phyloP scores from a whole-genome alignment of 1,140 invertebrate genomes.

The Diploscapter pachys region DNA sequence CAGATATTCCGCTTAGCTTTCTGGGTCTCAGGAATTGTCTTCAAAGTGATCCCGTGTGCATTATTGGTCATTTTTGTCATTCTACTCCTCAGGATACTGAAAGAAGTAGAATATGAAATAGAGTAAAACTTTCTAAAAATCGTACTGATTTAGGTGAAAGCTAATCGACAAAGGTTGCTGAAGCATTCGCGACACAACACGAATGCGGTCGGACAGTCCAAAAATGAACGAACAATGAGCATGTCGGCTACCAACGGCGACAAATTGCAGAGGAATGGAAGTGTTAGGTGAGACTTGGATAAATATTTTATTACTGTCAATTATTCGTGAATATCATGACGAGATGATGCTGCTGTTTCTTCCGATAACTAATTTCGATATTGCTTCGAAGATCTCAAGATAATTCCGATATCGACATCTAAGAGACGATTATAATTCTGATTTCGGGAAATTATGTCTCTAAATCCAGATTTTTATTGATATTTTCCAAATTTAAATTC shows the following conservation, averaged over 20 bases:
- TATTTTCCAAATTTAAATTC: no score
- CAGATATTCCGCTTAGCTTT: conserved; percentile 56
- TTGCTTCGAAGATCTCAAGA: no score
- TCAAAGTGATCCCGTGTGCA: conserved; percentile 54
- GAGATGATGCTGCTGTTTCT: no score
- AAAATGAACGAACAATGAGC: conserved; percentile 33
- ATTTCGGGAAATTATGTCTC: no score
- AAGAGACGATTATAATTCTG: no score
- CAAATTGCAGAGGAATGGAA: conserved; percentile 20
- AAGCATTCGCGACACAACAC: conserved; percentile 20
- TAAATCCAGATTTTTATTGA: no score
- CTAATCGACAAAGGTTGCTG: conserved; percentile 27
- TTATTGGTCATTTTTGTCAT: conserved; percentile 50
- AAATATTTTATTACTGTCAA: no score
- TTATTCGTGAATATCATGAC: no score
- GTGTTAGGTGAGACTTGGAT: conserved; percentile 4
- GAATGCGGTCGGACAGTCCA: conserved; percentile 15
- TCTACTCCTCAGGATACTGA: conserved; percentile 50
- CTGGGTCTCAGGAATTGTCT: conserved; percentile 57
- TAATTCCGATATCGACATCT: no score
- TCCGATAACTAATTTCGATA: no score
- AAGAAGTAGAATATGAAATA: conserved; percentile 34
- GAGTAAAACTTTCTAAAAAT: no score
- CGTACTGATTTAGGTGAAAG: conserved; percentile 11
- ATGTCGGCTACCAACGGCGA: conserved; percentile 11